Evolutionary conservation across 2,113 vertebrate genomes (phyloP).

Genomic region (Entelurus aequoreus): DNA sequence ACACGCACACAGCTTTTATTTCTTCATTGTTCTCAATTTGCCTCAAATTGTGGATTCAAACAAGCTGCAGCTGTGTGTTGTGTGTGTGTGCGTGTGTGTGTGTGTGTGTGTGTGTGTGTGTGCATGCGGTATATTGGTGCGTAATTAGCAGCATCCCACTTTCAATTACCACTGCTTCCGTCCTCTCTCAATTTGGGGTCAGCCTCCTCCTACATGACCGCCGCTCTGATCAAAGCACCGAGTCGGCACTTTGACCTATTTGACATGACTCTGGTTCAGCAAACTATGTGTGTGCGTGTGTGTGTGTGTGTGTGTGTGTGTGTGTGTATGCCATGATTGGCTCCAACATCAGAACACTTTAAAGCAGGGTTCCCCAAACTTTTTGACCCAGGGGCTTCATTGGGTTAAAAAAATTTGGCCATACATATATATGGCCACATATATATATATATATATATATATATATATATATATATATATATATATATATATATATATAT

Average conservation of each 20-base stretch:
- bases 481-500: no score
- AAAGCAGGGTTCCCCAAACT: no score
- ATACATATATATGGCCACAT: no score
- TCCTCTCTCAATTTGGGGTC: background rate
- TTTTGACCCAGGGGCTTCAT: no score
- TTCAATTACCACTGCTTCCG: constrained; percentile 25
- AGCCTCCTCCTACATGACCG: no score
- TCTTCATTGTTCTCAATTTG: constrained; percentile 68
- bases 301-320: no score
- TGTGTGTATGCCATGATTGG: constrained; percentile 11
- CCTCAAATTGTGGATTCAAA: constrained; percentile 65
- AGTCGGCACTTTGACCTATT: constrained; percentile 20
- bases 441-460: no score
- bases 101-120: background rate
- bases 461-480: no score
- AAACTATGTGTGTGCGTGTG: constrained; percentile 8
- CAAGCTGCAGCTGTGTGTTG: constrained; percentile 10
- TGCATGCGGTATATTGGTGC: constrained; percentile 13
- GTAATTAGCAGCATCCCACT: constrained; percentile 32
- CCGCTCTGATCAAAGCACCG: constrained; percentile 23
- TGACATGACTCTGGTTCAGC: constrained; percentile 11
- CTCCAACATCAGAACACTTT: no score
- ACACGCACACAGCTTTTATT: constrained; percentile 33
- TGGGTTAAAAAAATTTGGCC: no score
- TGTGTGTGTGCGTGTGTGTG: constrained; percentile 9